These are phyloP conservation scores for Neostethus bicornis DNA, from an alignment of 2,797 vertebrate species.

Conservation along the genomic window DNA sequence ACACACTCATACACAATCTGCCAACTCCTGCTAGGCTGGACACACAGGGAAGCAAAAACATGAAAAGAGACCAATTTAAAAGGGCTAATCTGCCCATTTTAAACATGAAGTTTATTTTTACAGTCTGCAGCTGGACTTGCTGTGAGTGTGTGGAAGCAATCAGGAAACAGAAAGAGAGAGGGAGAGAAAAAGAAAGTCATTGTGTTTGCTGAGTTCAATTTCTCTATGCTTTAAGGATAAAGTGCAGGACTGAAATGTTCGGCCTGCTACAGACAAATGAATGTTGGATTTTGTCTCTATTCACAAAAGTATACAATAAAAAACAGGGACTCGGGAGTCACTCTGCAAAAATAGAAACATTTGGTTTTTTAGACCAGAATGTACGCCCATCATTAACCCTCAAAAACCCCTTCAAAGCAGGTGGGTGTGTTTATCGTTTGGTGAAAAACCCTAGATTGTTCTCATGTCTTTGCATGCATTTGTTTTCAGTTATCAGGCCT, in stretches of 20 bases:
- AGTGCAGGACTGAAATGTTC: constrained; percentile 51
- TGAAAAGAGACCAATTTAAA: constrained; percentile 78
- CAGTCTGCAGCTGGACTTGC: constrained; percentile 78
- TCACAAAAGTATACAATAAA: constrained; percentile 25
- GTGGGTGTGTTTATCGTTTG: constrained; percentile 22
- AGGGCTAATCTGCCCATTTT: constrained; percentile 74
- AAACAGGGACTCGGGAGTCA: constrained; percentile 17
- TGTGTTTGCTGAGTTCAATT: constrained; percentile 56
- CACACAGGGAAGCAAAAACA: constrained; percentile 63
- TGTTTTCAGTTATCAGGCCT: constrained; percentile 43
- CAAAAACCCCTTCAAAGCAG: constrained; percentile 64
- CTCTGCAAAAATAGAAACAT: constrained; percentile 45
- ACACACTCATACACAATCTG: constrained; percentile 45
- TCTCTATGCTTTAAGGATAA: constrained; percentile 55
- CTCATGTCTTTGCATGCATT: constrained; percentile 41
- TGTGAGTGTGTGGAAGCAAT: constrained; percentile 75
- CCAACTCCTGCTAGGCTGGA: constrained; percentile 50
- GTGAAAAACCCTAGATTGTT: constrained; percentile 25
- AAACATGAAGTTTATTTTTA: constrained; percentile 81
- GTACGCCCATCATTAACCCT: constrained; percentile 43
- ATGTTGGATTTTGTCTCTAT: constrained; percentile 55
- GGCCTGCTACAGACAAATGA: constrained; percentile 39
- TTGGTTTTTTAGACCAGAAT: constrained; percentile 43
- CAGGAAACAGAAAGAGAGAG: constrained; percentile 49
- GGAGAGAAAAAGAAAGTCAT: constrained; percentile 33